Percentiles rank a stretch among this genome's conserved stretches.
These are phyloP conservation scores for Trematocara macrostoma DNA, from an alignment of 2,113 vertebrate genomes.

Conservation along the genomic window DNA sequence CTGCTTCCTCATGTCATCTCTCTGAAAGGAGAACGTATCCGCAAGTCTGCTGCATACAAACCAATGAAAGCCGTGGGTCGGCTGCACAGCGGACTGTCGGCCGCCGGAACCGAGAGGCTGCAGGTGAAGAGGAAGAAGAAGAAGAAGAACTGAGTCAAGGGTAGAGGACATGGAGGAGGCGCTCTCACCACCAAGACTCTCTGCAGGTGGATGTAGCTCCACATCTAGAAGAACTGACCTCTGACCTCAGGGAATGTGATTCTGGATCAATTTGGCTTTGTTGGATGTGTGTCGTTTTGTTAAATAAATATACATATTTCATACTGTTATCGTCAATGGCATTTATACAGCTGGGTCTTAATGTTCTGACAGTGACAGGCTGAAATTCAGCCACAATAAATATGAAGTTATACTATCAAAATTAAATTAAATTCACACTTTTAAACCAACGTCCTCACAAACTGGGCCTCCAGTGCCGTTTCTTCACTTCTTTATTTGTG, in stretches of 20 bases:
- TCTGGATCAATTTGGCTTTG: not conserved
- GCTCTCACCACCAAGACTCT: not conserved
- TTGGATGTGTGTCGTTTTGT: not conserved
- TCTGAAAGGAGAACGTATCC: slow-evolving; percentile 79
- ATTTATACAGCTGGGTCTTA: not conserved
- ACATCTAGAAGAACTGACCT: not conserved
- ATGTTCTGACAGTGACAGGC: not conserved
- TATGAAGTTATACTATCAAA: not conserved
- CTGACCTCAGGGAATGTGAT: not conserved
- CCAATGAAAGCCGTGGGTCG: slow-evolving; percentile 62
- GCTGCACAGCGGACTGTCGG: slow-evolving; percentile 54
- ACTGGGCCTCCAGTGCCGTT: fast-evolving
- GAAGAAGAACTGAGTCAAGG: not conserved
- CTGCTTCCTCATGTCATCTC: slow-evolving; percentile 78
- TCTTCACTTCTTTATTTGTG: not conserved
- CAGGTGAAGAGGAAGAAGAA: slow-evolving; percentile 9
- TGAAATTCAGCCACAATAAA: not conserved
- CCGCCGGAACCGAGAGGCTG: not conserved
- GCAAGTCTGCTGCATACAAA: slow-evolving; percentile 75
- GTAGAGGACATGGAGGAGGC: not conserved
- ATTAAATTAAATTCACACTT: not conserved
- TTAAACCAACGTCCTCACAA: not conserved
- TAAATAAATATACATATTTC: not conserved
- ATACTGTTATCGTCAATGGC: not conserved
- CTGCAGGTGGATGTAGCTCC: not conserved